phyloP scores from a whole-genome alignment of 2,113 vertebrate species.

The Rhegmatorhina hoffmannsi region DNA sequence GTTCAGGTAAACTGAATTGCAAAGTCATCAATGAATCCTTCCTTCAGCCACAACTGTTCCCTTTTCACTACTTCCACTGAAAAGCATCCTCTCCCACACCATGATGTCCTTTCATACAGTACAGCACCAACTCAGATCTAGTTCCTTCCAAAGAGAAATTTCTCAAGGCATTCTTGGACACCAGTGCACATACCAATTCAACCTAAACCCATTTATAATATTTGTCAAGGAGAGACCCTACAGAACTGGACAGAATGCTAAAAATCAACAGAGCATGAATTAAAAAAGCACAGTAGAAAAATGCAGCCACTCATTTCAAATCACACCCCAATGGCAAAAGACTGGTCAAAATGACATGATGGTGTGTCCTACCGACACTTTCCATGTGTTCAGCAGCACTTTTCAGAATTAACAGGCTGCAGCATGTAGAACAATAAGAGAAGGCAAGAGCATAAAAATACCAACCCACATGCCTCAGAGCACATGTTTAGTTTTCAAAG shows the following conservation, averaged over 20 bases:
- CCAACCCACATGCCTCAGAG: not conserved
- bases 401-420: not conserved
- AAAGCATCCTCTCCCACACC: not conserved
- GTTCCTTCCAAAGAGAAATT: not conserved
- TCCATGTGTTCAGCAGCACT: not conserved
- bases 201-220: not conserved
- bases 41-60: not conserved
- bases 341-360: not conserved
- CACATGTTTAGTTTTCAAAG: not conserved
- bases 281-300: not conserved
- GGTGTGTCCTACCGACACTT: not conserved
- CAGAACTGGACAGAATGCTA: not conserved
- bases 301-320: not conserved
- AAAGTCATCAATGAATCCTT: not conserved
- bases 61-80: not conserved
- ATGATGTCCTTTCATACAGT: not conserved
- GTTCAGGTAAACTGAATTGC: not conserved
- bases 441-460: not conserved
- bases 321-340: not conserved
- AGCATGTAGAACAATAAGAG: not conserved
- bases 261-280: not conserved
- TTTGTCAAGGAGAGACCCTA: not conserved
- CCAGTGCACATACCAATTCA: not conserved
- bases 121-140: not conserved
- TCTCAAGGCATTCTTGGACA: not conserved